These are phyloP conservation scores for Hesperia comma DNA, from an alignment of 2,888 invertebrate species.

Conservation along the genomic window DNA sequence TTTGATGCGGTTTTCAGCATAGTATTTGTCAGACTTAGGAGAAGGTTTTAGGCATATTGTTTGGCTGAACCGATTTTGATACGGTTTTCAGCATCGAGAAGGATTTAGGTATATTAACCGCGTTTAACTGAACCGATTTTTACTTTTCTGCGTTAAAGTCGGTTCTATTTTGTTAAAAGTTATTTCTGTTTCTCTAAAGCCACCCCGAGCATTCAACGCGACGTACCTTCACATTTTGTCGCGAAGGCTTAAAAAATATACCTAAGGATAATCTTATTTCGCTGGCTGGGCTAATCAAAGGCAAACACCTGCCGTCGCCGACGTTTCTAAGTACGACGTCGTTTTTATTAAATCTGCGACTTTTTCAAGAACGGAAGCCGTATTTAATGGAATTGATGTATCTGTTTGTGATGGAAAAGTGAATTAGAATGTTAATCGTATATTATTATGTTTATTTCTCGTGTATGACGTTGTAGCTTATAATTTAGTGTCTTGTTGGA, in stretches of 20 bases:
- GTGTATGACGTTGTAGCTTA: too few relatives aligned
- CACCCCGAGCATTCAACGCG: background rate
- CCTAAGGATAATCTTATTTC: slow-evolving; percentile 9
- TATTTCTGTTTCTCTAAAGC: background rate
- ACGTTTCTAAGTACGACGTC: slow-evolving; percentile 8
- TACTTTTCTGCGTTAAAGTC: too few relatives aligned
- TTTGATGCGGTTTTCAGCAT: too few relatives aligned
- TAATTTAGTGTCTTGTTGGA: too few relatives aligned
- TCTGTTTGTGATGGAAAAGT: background rate
- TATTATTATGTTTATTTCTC: too few relatives aligned
- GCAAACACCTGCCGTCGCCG: slow-evolving; percentile 7
- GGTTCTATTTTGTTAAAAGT: too few relatives aligned
- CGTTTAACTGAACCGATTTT: too few relatives aligned
- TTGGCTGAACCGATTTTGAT: too few relatives aligned
- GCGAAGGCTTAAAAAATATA: slow-evolving; percentile 13
- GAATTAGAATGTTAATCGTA: background rate
- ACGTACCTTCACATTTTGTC: slow-evolving; percentile 8
- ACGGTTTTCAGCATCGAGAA: too few relatives aligned
- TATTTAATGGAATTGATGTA: background rate
- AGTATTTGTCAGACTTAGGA: too few relatives aligned
- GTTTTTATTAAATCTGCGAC: slow-evolving; percentile 8
- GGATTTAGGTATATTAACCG: too few relatives aligned
- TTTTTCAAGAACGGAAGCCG: background rate
- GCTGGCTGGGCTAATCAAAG: slow-evolving; percentile 7
- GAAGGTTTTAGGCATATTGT: too few relatives aligned